phyloP scores from a whole-genome alignment of 2,888 invertebrate genomes.

The Terebella lapidaria region DNA sequence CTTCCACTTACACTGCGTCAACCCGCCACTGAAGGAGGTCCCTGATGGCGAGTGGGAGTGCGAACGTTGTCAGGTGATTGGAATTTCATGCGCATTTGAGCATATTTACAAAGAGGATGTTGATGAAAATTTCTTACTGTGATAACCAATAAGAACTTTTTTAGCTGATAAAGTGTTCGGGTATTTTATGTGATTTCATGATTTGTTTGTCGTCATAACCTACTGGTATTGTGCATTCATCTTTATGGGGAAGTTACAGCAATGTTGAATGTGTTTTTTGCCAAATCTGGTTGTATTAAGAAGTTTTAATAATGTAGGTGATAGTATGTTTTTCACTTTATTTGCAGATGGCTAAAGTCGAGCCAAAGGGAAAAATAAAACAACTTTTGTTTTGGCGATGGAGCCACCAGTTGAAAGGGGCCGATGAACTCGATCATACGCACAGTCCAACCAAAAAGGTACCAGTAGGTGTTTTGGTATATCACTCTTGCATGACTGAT shows the following conservation, averaged over 20 bases:
- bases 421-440: conserved; percentile 28
- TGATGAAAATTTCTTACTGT: neutral
- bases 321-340: too few species aligned
- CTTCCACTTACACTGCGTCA: conserved; percentile 27
- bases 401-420: conserved; percentile 20
- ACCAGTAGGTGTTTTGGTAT: too few species aligned
- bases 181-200: neutral
- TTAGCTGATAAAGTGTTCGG: neutral
- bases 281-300: too few species aligned
- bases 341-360: conserved; percentile 18
- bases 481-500: too few species aligned
- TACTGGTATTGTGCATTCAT: too few species aligned
- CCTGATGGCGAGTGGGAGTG: conserved; percentile 33
- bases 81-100: neutral
- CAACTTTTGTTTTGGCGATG: conserved; percentile 27
- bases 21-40: conserved; percentile 23
- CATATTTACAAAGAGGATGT: neutral
- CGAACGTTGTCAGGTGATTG: conserved; percentile 27
- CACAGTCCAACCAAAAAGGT: conserved; percentile 26
- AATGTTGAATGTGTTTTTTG: too few species aligned
- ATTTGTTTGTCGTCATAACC: too few species aligned
- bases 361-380: conserved; percentile 23
- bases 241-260: too few species aligned
- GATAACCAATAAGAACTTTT: neutral
- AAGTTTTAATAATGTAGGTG: too few species aligned